These are phyloP conservation scores for Fregetta grallaria DNA, from an alignment of 2,113 vertebrate genomes.

Conservation along the genomic window DNA sequence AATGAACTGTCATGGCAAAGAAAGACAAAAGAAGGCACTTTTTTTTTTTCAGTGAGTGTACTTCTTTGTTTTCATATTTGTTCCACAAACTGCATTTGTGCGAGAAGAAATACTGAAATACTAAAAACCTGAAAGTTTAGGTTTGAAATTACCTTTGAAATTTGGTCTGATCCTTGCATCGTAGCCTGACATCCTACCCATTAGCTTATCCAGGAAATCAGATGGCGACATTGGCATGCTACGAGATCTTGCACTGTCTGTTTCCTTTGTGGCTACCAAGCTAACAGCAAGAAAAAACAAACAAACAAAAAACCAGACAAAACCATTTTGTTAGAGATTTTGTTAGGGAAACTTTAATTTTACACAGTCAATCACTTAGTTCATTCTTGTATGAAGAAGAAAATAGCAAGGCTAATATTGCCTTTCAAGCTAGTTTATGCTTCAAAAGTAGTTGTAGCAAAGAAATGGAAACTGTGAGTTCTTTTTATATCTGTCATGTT, in stretches of 20 bases:
- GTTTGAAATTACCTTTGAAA: constrained; percentile 89
- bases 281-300: constrained; percentile 71
- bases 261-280: constrained; percentile 88
- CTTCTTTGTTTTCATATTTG: not conserved
- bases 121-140: not conserved
- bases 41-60: not conserved
- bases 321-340: not conserved
- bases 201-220: constrained; percentile 96
- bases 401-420: not conserved
- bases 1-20: not conserved
- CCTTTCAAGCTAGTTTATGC: not conserved
- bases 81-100: not conserved
- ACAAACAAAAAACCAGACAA: constrained; percentile 23
- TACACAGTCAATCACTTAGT: not conserved
- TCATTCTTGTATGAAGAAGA: not conserved
- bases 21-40: not conserved
- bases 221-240: constrained; percentile 91
- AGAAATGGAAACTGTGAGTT: not conserved
- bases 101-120: not conserved
- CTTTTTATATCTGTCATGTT: not conserved
- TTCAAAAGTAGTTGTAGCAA: not conserved
- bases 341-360: not conserved
- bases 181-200: constrained; percentile 96
- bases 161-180: constrained; percentile 97
- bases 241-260: constrained; percentile 82